A percentile compares a stretch with the other conserved stretches of the same genome.
Evolutionary conservation across 2,888 invertebrate species (phyloP).

Genomic region (Pogonocherus hispidulus): DNA sequence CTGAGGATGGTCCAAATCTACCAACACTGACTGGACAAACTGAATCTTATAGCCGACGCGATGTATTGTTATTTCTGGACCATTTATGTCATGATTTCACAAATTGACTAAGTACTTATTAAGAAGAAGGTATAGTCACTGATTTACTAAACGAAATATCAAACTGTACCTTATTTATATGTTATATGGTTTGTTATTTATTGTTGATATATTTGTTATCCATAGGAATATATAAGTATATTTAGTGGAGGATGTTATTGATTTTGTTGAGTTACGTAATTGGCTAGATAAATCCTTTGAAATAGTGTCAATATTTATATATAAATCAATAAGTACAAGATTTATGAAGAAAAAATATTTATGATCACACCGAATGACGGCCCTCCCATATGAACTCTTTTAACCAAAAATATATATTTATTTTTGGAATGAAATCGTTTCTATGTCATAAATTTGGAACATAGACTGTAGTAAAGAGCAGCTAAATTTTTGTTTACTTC

Average conservation of each 20-base stretch:
- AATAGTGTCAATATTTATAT: not conserved
- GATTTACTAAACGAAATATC: conserved; percentile 6
- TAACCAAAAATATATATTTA: not conserved
- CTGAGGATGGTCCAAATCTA: not conserved
- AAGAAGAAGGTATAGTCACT: not conserved
- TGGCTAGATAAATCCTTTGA: not conserved
- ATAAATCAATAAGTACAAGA: no score
- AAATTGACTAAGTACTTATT: not conserved
- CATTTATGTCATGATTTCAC: not conserved
- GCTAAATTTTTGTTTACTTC: no score
- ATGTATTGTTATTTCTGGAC: conserved; percentile 3
- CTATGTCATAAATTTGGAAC: no score
- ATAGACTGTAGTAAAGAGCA: no score
- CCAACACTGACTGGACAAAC: not conserved
- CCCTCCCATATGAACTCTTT: no score
- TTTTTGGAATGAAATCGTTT: no score
- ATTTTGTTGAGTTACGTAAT: conserved; percentile 4
- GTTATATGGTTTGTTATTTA: conserved; percentile 37
- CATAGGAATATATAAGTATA: conserved; percentile 33
- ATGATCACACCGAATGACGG: not conserved
- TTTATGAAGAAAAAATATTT: not conserved
- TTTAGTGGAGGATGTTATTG: conserved; percentile 9
- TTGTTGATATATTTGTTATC: conserved; percentile 47
- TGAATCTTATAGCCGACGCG: not conserved
- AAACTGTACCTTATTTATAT: conserved; percentile 23